Evolutionary conservation across 2,888 invertebrate genomes (phyloP).

Genomic region (Athrips mouffetella): DNA sequence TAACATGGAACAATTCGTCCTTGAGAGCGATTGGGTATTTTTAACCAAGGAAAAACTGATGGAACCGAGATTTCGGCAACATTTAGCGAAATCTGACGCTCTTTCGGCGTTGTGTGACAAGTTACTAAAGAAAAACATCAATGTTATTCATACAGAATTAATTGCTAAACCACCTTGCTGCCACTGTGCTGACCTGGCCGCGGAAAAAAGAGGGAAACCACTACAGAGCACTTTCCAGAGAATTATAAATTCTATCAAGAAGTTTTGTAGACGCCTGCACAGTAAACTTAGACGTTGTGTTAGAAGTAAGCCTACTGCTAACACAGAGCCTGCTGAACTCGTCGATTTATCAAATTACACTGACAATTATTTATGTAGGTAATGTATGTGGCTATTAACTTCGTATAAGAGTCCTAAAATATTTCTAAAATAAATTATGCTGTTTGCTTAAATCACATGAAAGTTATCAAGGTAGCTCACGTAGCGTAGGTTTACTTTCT

Average conservation of each 20-base stretch:
- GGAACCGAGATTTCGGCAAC: constrained; percentile 56
- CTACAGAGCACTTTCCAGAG: constrained; percentile 34
- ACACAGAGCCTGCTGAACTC: constrained; percentile 26
- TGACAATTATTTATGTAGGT: constrained; percentile 58
- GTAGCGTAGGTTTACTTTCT: too few species aligned
- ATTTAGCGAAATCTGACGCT: constrained; percentile 43
- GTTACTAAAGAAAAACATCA: constrained; percentile 37
- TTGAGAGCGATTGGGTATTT: constrained; percentile 66
- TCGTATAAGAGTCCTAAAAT: neutral
- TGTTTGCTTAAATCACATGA: too few species aligned
- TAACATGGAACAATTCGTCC: constrained; percentile 48
- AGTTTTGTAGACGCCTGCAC: constrained; percentile 33
- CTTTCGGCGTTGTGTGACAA: constrained; percentile 51
- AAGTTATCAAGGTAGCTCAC: too few species aligned
- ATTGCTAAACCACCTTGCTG: constrained; percentile 55
- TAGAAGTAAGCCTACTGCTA: constrained; percentile 23
- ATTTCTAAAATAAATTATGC: neutral
- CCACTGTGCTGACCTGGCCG: constrained; percentile 46
- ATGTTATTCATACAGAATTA: constrained; percentile 39
- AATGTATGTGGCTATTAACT: constrained; percentile 25
- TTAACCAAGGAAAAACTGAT: constrained; percentile 49
- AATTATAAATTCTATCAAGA: constrained; percentile 28
- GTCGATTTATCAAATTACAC: constrained; percentile 36
- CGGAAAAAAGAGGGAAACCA: constrained; percentile 30
- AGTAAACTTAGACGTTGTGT: constrained; percentile 35